phyloP scores from a whole-genome alignment of 2,888 invertebrate species.

The Neoascia interrupta region DNA sequence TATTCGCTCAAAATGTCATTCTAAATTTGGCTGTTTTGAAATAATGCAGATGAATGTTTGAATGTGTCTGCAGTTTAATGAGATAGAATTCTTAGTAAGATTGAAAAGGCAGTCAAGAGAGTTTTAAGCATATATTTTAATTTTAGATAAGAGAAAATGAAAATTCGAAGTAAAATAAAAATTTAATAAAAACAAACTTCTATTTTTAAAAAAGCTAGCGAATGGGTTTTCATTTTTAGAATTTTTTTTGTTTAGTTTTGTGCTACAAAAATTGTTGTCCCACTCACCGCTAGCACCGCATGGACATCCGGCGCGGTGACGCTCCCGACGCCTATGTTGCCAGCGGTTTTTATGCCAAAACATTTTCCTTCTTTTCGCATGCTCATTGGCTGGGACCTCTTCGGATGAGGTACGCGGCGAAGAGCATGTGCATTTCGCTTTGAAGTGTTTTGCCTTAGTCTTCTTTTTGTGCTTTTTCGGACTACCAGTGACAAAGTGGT shows the following conservation, averaged over 20 bases:
- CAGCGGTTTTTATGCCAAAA: conserved; percentile 77
- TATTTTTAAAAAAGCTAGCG: conserved; percentile 57
- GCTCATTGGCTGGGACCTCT: conserved; percentile 71
- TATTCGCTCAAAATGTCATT: too few species aligned
- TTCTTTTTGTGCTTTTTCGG: conserved; percentile 61
- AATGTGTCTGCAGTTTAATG: conserved; percentile 51
- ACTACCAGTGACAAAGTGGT: conserved; percentile 70
- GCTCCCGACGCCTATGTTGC: conserved; percentile 76
- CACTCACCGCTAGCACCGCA: conserved; percentile 79
- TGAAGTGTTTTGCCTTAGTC: conserved; percentile 52
- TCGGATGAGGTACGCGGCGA: conserved; percentile 70
- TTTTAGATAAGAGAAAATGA: conserved; percentile 2
- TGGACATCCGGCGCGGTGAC: conserved; percentile 76
- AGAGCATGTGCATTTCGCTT: conserved; percentile 73
- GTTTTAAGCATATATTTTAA: conserved; percentile 40
- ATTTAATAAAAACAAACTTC: conserved; percentile 14
- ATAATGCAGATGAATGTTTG: conserved; percentile 49
- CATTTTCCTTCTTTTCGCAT: conserved; percentile 73
- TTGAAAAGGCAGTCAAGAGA: conserved; percentile 42
- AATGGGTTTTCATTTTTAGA: conserved; percentile 39
- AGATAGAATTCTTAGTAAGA: conserved; percentile 31
- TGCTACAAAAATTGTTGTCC: conserved; percentile 63
- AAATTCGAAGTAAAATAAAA: conserved; percentile 18
- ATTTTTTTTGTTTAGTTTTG: conserved; percentile 41
- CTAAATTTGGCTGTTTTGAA: not conserved